These are phyloP conservation scores for Ictidomys tridecemlineatus DNA, from an alignment of 2,113 vertebrate genomes.

Conservation along the genomic window DNA sequence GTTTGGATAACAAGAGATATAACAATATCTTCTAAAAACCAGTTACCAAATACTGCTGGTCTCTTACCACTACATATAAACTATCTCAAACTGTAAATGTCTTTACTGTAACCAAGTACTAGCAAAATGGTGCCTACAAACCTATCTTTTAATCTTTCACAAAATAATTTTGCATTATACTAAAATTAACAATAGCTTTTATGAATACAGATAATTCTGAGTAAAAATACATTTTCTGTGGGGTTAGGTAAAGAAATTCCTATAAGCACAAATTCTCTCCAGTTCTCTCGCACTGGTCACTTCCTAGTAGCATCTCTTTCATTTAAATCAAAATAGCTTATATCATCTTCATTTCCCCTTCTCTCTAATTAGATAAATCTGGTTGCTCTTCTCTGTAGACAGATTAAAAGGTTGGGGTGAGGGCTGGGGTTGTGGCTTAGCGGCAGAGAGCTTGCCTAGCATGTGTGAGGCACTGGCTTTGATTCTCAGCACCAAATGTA, in stretches of 20 bases:
- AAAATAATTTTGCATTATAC: slow-evolving; percentile 6
- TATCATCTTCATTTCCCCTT: background rate
- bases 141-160: background rate
- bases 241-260: slow-evolving; percentile 43
- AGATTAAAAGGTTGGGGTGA: slow-evolving; percentile 26
- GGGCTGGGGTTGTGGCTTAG: too few species aligned
- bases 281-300: slow-evolving; percentile 24
- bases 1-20: background rate
- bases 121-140: background rate
- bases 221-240: background rate
- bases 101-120: background rate
- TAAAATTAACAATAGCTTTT: background rate
- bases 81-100: background rate
- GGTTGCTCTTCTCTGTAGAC: background rate
- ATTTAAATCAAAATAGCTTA: slow-evolving; percentile 53
- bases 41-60: background rate
- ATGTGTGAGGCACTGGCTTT: too few species aligned
- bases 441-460: too few species aligned
- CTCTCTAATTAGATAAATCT: slow-evolving; percentile 68
- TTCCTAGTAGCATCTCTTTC: slow-evolving; percentile 57
- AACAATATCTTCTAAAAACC: background rate
- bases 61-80: background rate
- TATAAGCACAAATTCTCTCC: slow-evolving; percentile 42
- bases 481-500: too few species aligned
- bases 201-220: slow-evolving; percentile 33